Base-by-base conservation (phyloP, 2,888 invertebrate species). In the Deladenus siricidicola region DNA sequence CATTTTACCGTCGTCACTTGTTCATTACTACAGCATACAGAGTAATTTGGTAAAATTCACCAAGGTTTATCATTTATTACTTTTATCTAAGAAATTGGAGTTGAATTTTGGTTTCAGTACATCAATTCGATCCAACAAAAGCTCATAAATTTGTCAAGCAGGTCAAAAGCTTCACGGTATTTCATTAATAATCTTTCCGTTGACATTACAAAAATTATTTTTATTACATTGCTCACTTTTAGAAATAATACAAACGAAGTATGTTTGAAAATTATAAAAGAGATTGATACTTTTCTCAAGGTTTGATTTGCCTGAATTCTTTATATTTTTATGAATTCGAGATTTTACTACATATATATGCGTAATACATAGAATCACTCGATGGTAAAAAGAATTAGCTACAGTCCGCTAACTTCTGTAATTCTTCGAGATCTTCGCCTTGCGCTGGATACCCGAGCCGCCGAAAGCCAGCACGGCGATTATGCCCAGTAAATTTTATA, bases 321-420 rank as follows among this genome's bases (percentile, higher is more conserved):
- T n/a, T n/a, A n/a, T n/a, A n/a, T n/a, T n/a, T n/a, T n/a, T 34
- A 34, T 34, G 14, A 34, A 34, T 34, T 34, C 6, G 39, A n/a
- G n/a, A n/a, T n/a, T n/a, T n/a, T n/a, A n/a, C n/a, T n/a, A n/a
- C n/a, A n/a, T n/a, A n/a, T n/a, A n/a, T 34, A 34, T 34, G 39
- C 39, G 14, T 34, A 14, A 34, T 34, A 21, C 14, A 29, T 23
- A 53, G 53, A 23, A 30, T 21, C 39, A 34, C 34, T 39, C 53
- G n/a, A 21, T 53, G 30, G 23, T 53, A 23, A 53, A 34, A 34
- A 29, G 34, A n/a, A 17, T 53, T 23, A 53, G 24, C n/a, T 53
- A 53, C 24, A 39, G 39, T n/a, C 30, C 53, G 14, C 39, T 10
- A 10, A 34, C 39, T 14, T 34, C 39, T 34, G 14, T 34, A 34